Conservation (phyloP, 2,797 vertebrate genomes). For the Steatocranus sp. region DNA sequence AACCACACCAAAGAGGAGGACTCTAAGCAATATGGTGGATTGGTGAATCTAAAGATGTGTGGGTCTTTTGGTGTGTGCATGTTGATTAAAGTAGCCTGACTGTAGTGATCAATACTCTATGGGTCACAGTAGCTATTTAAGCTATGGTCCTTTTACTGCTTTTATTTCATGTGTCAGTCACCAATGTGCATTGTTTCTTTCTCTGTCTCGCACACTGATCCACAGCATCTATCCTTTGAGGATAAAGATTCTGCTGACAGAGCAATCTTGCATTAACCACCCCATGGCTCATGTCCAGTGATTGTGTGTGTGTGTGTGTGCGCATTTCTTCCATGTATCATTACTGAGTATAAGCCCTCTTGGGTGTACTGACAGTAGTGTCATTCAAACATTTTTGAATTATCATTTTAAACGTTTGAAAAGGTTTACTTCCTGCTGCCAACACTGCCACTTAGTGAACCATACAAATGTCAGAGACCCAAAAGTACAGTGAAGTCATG, state of each 20-base stretch:
- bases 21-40: background rate
- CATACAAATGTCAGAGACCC: background rate
- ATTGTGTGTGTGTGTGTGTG: background rate
- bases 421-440: background rate
- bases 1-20: background rate
- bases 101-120: constrained; percentile 24
- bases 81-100: background rate
- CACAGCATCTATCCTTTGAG: background rate
- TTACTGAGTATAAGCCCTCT: background rate
- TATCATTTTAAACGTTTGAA: background rate
- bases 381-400: background rate
- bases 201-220: background rate
- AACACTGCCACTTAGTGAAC: background rate
- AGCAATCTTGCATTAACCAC: constrained; percentile 28
- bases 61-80: background rate
- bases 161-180: constrained; percentile 14
- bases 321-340: background rate
- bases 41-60: background rate
- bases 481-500: background rate
- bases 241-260: constrained; percentile 50
- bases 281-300: constrained; percentile 10
- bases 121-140: constrained; percentile 21
- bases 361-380: background rate
- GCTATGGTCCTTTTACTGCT: background rate
- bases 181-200: background rate